These are phyloP conservation scores for Benitochromis conjunctus DNA, from an alignment of 2,113 vertebrate species.

Conservation along the genomic window DNA sequence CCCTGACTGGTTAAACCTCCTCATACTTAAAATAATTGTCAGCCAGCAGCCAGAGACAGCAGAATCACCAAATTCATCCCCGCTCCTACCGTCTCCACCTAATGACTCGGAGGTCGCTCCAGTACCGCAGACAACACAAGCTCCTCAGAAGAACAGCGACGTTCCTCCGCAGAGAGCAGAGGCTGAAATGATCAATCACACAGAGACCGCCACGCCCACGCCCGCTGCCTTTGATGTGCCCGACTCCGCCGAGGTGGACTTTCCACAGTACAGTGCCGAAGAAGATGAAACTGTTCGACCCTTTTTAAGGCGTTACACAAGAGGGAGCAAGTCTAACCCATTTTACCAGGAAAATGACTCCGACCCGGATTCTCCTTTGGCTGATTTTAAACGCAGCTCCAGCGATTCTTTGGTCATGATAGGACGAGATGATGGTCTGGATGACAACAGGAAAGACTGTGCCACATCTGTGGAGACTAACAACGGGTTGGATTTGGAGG, in stretches of 20 bases:
- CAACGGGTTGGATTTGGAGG: conserved; percentile 54
- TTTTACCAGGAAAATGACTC: conserved; percentile 84
- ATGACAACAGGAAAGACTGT: conserved; percentile 61
- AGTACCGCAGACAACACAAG: background rate
- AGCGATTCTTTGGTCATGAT: conserved; percentile 71
- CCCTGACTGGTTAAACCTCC: conserved; percentile 89
- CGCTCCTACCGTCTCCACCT: background rate
- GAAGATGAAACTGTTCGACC: conserved; percentile 48
- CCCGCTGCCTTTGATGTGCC: conserved; percentile 20
- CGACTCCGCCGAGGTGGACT: conserved; percentile 34
- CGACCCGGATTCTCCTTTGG: conserved; percentile 80
- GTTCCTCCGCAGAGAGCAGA: conserved; percentile 33
- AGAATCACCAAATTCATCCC: background rate
- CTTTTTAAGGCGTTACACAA: conserved; percentile 54
- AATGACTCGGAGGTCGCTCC: background rate
- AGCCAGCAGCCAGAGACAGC: background rate
- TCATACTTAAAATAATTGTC: conserved; percentile 76
- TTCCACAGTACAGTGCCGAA: conserved; percentile 28
- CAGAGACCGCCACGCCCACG: conserved; percentile 11
- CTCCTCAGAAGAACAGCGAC: background rate
- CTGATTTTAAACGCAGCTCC: conserved; percentile 68
- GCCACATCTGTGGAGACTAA: conserved; percentile 41
- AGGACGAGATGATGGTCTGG: conserved; percentile 57
- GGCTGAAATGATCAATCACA: background rate
- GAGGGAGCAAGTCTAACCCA: conserved; percentile 71